Conservation (phyloP, 2,113 vertebrate genomes). For the Oryctolagus cuniculus region mOryCun1.1 NC_091441.1:121593001-121593500, state of each 20-base stretch:
- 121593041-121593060: background rate
- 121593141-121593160: background rate
- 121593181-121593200: background rate
- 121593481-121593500: background rate
- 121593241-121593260: background rate
- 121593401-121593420: background rate
- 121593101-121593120: background rate
- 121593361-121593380: background rate
- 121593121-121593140: background rate
- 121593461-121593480: background rate
- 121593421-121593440: background rate
- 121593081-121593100: background rate
- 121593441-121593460: background rate
- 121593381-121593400: background rate
- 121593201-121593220: background rate
- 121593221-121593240: background rate
- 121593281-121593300: background rate
- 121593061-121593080: background rate
- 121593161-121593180: background rate
- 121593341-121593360: background rate
- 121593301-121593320: background rate
- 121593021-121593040: background rate
- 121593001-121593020: background rate
- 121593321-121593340: background rate
- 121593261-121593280: background rate